Percentiles rank a stretch among this genome's conserved stretches.
Conservation (phyloP, 2,888 invertebrate genomes). For the Rhamphomyia laevipes region DNA sequence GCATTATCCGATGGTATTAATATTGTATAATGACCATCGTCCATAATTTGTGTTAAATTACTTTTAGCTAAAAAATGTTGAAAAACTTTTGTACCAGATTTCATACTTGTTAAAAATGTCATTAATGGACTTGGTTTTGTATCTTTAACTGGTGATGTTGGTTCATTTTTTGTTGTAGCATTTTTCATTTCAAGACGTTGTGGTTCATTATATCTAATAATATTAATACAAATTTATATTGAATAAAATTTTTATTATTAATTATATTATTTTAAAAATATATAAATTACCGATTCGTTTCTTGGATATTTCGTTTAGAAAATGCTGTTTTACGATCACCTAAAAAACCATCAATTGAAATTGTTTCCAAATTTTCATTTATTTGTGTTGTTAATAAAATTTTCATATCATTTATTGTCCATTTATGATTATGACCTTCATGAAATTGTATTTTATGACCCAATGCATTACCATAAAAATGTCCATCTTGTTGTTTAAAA, state of each 20-base stretch:
- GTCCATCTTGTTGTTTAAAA: constrained; percentile 35
- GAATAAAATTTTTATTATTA: not conserved
- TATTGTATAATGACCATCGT: constrained; percentile 46
- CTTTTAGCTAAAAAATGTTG: constrained; percentile 50
- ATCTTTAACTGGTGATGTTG: constrained; percentile 31
- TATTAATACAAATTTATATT: not conserved
- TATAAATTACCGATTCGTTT: constrained; percentile 37
- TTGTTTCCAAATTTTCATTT: constrained; percentile 34
- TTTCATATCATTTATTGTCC: constrained; percentile 36
- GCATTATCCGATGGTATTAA: constrained; percentile 53
- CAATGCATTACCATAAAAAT: constrained; percentile 36
- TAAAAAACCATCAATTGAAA: constrained; percentile 37
- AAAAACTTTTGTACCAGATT: constrained; percentile 51
- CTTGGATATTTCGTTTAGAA: constrained; percentile 38
- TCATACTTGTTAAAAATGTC: constrained; percentile 45
- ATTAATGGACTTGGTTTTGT: constrained; percentile 32
- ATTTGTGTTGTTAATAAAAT: constrained; percentile 33
- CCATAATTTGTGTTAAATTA: constrained; percentile 46
- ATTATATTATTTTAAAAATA: constrained; percentile 7
- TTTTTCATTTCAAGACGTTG: constrained; percentile 35
- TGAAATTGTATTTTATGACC: constrained; percentile 38
- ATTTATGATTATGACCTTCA: constrained; percentile 23
- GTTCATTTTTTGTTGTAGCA: constrained; percentile 32
- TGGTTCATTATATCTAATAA: constrained; percentile 36
- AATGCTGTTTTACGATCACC: constrained; percentile 36